Evolutionary conservation across 2,888 invertebrate genomes (phyloP), one percentile per base, ranked within the genome.

Genomic region (Belgica antarctica): DNA sequence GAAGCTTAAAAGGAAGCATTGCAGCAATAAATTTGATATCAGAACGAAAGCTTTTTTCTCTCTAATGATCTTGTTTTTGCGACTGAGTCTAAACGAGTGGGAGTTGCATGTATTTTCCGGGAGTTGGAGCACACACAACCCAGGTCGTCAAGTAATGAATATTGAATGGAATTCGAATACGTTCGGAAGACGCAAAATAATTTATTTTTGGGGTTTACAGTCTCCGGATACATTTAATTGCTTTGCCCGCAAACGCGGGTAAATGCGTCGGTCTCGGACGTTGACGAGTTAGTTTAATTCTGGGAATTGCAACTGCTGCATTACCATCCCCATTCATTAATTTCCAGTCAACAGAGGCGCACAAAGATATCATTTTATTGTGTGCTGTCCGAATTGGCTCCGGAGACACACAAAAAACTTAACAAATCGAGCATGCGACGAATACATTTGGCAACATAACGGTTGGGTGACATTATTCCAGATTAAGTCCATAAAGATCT

Each of bases 141-240:
- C n/a, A n/a, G n/a, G n/a, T n/a, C n/a, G n/a, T n/a, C n/a, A n/a
- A n/a, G n/a, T 63, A 63, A 66, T 66, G 68, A 52, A 68, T 52
- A 68, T 68, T 63, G 41, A 63, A 63, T 63, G 27, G 63, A n/a
- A n/a, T 46, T 46, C 3, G 46, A 46, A 46, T 15, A 7, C 17
- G 7, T 46, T 15, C 46, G 46, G 17, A 12, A 46, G 46, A 7
- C 46, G 17, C 7, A 46, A n/a, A 46, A 46, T 46, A 46, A 46
- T 46, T 46, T 3, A 22, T 8, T 27, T 59, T 27, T 12, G 27
- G 59, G 25, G 52, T 10, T 41, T 41, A 41, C 2, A 52, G 2
- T 17, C 52, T 52, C 17, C n/a, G 17, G 52, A 3, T 17, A 8
- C 52, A 52, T 52, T 19, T 52, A 52, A 52, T 52, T 52, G 52